Evolutionary conservation across 2,888 invertebrate species (phyloP), one percentile per base, ranked within the genome.

Genomic region (Pandemis cinnamomeana): DNA sequence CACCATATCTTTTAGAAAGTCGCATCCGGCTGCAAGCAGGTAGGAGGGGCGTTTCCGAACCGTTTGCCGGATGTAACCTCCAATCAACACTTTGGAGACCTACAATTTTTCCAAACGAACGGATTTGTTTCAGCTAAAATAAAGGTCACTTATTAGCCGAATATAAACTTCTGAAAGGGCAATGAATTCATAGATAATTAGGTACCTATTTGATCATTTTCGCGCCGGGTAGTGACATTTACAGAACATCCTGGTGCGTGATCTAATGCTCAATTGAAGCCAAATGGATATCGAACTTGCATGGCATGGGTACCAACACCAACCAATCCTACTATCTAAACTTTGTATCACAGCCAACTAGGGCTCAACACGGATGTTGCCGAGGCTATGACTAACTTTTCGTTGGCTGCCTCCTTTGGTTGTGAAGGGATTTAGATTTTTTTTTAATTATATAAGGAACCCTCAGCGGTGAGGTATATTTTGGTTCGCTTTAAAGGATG

Each of bases 1-100:
- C 86, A 87, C 87, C 87, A 88, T 89, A 89, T 91, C 78, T 92
- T 93, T 93, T 94, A 94, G 93, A 94, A 93, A 94, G 93, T 92
- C 80, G 89, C 87, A 93, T 93, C 93, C 93, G 93, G 91, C 86
- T 91, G 79, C 81, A 83, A 81, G 78, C 78, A 83, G 77, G 84
- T 85, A 87, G 89, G 86, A 87, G 88, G 85, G 84, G 85, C 87
- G 88, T 88, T 92, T 91, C 92, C 92, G 91, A 84, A 81, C 79
- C 76, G 79, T 77, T 78, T 84, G 83, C 88, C 90, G 91, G 91
- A 91, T 91, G 87, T 89, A 81, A 85, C 82, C 86, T 86, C 86
- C 86, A 78, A 62, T 79, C 69, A 27, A 46, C 61, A 61, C 67
- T 80, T 73, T 78, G 72, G 81, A 87, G 86, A 84, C 86, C 86